Evolutionary conservation across 2,888 invertebrate genomes (phyloP).

Genomic region (Oscheius myriophilus): DNA sequence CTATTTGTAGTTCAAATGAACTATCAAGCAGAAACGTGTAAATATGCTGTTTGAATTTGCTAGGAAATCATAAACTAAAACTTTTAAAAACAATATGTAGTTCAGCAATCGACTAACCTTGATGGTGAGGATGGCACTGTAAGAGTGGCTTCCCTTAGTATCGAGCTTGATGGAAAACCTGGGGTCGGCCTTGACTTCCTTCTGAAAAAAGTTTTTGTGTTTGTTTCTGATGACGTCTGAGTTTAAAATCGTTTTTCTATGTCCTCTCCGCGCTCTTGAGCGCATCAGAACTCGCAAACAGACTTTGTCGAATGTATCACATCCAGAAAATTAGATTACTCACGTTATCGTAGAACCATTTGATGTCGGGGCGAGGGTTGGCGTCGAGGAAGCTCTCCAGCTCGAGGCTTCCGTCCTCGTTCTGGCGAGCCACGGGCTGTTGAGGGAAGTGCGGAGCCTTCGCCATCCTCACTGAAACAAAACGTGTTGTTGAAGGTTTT

Average conservation of each 20-base stretch:
- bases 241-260: background rate
- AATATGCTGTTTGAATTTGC: too few relatives aligned
- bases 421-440: slow-evolving; percentile 71
- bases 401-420: slow-evolving; percentile 71
- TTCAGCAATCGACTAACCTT: slow-evolving; percentile 57
- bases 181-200: slow-evolving; percentile 62
- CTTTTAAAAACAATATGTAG: too few relatives aligned
- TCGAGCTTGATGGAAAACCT: slow-evolving; percentile 66
- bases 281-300: too few relatives aligned
- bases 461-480: slow-evolving; percentile 38
- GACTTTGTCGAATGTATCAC: too few relatives aligned
- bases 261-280: too few relatives aligned
- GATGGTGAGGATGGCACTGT: slow-evolving; percentile 70
- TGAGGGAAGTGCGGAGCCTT: slow-evolving; percentile 71
- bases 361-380: slow-evolving; percentile 69
- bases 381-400: slow-evolving; percentile 71
- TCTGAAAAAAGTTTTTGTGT: slow-evolving; percentile 43
- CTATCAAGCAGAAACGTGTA: too few relatives aligned
- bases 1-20: too few relatives aligned
- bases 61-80: too few relatives aligned
- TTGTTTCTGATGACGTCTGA: too few relatives aligned
- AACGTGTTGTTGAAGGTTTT: background rate
- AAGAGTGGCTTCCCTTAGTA: slow-evolving; percentile 68
- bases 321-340: slow-evolving; percentile 23
- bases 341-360: slow-evolving; percentile 71